These are phyloP conservation scores for Pantherophis vulpinus DNA, from an alignment of 2,797 vertebrate genomes.

Conservation along the genomic window DNA sequence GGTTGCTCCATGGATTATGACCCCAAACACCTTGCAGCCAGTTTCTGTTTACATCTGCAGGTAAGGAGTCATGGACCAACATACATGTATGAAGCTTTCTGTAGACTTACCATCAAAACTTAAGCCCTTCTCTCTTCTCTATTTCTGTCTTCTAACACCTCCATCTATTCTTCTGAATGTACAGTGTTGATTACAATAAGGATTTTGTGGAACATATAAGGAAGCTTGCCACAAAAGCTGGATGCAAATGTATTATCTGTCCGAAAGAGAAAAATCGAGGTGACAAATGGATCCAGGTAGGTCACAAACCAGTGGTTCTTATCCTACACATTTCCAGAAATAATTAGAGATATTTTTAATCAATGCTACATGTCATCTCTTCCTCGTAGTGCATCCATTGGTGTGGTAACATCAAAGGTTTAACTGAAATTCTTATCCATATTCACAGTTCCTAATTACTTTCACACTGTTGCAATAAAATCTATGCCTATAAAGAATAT, in stretches of 20 bases:
- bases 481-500: no score
- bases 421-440: neutral
- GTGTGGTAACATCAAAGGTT: neutral
- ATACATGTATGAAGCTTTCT: neutral
- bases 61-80: constrained; percentile 50
- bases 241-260: constrained; percentile 77
- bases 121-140: neutral
- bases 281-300: constrained; percentile 90
- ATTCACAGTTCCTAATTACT: neutral
- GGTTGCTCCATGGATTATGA: constrained; percentile 93
- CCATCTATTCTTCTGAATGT: rapidly evolving
- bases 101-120: neutral
- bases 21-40: constrained; percentile 83
- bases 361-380: neutral
- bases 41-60: constrained; percentile 85
- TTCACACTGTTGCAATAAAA: neutral
- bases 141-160: neutral
- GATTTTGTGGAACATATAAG: constrained; percentile 76
- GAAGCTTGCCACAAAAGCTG: constrained; percentile 59
- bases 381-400: neutral
- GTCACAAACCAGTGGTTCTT: neutral
- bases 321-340: neutral
- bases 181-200: constrained; percentile 65
- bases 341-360: neutral
- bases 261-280: constrained; percentile 69